These are phyloP conservation scores for Tauraco hartlaubi DNA, from an alignment of 2,797 vertebrate genomes.

Conservation along the genomic window DNA sequence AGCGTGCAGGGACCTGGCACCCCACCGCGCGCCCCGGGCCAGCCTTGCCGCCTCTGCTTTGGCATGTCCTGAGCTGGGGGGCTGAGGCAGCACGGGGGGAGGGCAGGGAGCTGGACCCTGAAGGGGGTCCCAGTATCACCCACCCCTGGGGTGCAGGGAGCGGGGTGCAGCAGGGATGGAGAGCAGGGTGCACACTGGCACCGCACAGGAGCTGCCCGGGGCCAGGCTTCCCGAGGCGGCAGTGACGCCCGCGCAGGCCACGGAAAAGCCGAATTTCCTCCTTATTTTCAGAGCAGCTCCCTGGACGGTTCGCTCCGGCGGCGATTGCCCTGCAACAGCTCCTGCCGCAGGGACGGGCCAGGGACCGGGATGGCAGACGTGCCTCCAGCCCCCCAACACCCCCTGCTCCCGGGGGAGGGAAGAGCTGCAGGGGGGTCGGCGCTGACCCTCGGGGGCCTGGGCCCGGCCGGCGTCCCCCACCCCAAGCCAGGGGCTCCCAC, in stretches of 20 bases:
- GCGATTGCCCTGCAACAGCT: background rate
- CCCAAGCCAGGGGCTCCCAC: too few species aligned
- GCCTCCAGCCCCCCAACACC: too few species aligned
- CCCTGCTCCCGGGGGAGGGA: too few species aligned
- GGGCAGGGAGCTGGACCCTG: background rate
- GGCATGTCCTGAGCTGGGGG: too few species aligned
- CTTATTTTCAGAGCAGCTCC: background rate
- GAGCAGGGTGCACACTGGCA: too few species aligned
- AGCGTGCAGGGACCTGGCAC: accelerated
- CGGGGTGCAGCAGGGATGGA: too few species aligned
- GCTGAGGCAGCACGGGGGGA: background rate
- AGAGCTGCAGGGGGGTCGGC: accelerated
- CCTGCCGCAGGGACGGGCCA: background rate
- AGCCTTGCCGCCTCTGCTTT: too few species aligned
- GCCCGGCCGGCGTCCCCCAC: accelerated
- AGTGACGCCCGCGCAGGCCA: too few species aligned
- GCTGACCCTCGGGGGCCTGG: too few species aligned
- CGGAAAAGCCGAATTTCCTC: too few species aligned
- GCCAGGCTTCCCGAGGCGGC: too few species aligned
- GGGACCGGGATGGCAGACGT: accelerated
- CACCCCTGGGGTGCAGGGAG: background rate
- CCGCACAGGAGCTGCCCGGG: background rate
- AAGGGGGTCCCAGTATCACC: background rate
- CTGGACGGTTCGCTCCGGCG: background rate
- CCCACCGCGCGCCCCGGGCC: accelerated